phyloP scores from a whole-genome alignment of 64 coral and sea anemone species.

The Platygyra sinensis region DNA sequence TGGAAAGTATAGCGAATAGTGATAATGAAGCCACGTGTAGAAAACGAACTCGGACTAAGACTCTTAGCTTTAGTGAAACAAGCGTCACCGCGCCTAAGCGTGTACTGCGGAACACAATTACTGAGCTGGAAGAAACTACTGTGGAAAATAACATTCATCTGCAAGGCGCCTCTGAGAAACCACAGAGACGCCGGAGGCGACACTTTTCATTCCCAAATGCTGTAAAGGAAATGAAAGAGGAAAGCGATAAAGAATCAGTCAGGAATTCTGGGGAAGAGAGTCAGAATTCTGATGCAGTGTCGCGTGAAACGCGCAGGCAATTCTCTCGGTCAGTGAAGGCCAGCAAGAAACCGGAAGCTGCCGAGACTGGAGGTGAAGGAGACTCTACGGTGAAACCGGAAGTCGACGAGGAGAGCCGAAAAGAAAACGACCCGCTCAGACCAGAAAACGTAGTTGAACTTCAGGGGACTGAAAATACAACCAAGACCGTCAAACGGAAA shows the following conservation, averaged over 20 bases:
- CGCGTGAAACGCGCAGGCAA: background rate
- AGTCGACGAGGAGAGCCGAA: constrained; percentile 44
- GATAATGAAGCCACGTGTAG: background rate
- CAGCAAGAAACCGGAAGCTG: background rate
- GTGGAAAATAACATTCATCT: background rate
- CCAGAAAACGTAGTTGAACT: constrained; percentile 6
- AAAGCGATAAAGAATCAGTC: background rate
- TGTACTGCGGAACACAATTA: background rate
- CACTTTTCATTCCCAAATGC: constrained; percentile 11
- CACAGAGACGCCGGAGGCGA: background rate
- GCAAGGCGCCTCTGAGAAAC: background rate
- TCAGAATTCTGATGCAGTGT: background rate
- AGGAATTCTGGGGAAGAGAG: background rate
- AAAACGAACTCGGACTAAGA: constrained; percentile 38
- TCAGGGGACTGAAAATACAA: background rate
- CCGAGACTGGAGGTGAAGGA: background rate
- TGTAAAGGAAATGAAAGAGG: background rate
- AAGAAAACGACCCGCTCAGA: constrained; percentile 44
- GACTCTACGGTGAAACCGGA: too few species aligned
- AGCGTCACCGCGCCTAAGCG: background rate
- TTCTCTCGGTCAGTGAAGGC: background rate
- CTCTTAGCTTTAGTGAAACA: background rate
- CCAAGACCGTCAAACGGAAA: background rate
- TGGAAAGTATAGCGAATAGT: background rate
- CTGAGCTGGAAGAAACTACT: background rate